Base-by-base conservation (phyloP, 2,113 vertebrate species). In the Poeciliopsis retropinna region DNA sequence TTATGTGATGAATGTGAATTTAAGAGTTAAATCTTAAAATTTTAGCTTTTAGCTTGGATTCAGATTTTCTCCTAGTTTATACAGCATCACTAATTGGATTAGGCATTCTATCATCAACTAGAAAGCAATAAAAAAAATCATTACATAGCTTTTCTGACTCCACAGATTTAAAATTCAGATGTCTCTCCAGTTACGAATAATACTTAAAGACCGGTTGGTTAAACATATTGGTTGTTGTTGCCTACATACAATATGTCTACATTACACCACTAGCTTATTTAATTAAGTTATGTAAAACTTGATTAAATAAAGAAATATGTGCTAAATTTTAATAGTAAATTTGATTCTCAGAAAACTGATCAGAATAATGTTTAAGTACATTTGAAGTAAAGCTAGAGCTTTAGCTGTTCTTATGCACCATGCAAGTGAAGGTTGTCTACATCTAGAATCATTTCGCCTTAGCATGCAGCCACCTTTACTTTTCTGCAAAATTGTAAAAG, bases 221-320 rank as follows among this genome's bases (percentile, higher is more conserved):
- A 86, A 41, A 80, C 86, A 70, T 66, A 34, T 44, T 32, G 67
- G 64, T 76, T 66, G 60, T 67, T 69, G 60, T 78, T 82, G 70
- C 44, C 60, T 66, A 28, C 67, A 72, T 72, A 10, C 2, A 10
- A 8, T 25, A 67, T 75, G 77, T 86, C 63, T 44, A 54, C 64
- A 54, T 71, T 89, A 12, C 32, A 84, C 85, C 91, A 91, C 87
- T 90, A 76, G 89, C 87, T 0, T 31, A 31, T 31, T 31, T 31
- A 3, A 31, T 31, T 31, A 31, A 31, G 30, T 3, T 73, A 81
- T 72, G 72, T 30, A 60, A 76, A 81, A 72, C 73, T 81, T 37
- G 71, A 70, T 62, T 74, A 22, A 60, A 37, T 63, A 34, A 80
- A 28, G 51, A 14, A n/a, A 32, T 14, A 13, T n/a, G n/a, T 66